Evolutionary conservation across 2,113 vertebrate species (phyloP).

Genomic region (Platycercus adscitus): DNA sequence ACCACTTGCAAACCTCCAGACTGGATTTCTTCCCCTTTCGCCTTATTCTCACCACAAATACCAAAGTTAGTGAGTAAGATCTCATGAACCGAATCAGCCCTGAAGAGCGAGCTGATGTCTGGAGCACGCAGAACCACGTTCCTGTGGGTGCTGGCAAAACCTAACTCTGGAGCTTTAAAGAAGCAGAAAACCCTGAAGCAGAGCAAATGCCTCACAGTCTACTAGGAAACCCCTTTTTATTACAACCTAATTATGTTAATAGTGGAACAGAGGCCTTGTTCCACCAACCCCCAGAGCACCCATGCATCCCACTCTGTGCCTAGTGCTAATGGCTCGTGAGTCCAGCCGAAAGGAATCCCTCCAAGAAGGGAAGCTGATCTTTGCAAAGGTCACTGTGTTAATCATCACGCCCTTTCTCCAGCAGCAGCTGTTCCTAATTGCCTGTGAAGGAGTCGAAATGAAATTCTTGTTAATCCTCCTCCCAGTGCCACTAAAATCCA

Average conservation of each 20-base stretch:
- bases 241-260: background rate
- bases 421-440: constrained; percentile 49
- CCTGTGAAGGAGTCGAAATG: constrained; percentile 28
- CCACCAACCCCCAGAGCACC: background rate
- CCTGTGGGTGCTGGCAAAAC: background rate
- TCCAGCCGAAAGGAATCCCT: background rate
- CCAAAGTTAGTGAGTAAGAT: background rate
- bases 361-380: constrained; percentile 2
- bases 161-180: background rate
- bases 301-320: background rate
- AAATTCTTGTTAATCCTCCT: constrained; percentile 51
- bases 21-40: background rate
- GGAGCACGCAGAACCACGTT: accelerated
- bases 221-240: background rate
- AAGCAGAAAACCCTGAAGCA: background rate
- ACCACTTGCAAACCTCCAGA: background rate
- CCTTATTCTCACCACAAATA: background rate
- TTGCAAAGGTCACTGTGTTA: constrained; percentile 56
- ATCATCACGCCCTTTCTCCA: constrained; percentile 25
- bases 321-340: background rate
- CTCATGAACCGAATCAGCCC: background rate
- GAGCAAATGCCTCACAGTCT: background rate
- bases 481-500: background rate
- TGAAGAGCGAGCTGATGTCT: background rate
- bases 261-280: background rate